A percentile compares a stretch with the other conserved stretches of the same genome.
Evolutionary conservation across 1,140 invertebrate genomes (phyloP).

Genomic region (Berghia stephanieae): DNA sequence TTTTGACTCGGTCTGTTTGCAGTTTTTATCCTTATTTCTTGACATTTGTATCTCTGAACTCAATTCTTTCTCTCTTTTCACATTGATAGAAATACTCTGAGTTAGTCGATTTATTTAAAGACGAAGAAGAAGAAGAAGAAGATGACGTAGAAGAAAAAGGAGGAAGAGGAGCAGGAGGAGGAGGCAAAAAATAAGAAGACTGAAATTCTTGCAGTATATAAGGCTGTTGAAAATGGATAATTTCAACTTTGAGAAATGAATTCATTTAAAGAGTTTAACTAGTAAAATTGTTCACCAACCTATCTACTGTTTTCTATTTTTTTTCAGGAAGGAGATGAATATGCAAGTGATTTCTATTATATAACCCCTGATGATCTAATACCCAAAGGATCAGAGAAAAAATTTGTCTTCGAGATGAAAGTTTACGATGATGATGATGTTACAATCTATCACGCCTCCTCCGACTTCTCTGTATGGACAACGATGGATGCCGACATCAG

Average conservation of each 20-base stretch:
- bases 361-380: conserved; percentile 48
- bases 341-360: conserved; percentile 57
- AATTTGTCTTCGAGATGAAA: conserved; percentile 42
- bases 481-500: conserved; percentile 44
- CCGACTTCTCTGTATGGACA: conserved; percentile 49
- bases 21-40: neutral
- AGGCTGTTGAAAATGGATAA: neutral
- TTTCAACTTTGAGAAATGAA: neutral
- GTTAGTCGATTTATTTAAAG: neutral
- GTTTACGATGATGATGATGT: conserved; percentile 41
- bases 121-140: neutral
- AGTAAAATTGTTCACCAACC: neutral
- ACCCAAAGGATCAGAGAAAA: conserved; percentile 34
- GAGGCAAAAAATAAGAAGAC: neutral
- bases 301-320: conserved; percentile 19
- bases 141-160: no score
- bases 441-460: conserved; percentile 46
- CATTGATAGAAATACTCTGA: neutral
- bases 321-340: conserved; percentile 56
- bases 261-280: neutral
- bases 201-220: neutral
- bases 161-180: neutral
- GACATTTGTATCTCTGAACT: neutral
- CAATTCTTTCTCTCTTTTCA: neutral
- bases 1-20: neutral